Base-by-base conservation (phyloP, 2,113 vertebrate genomes). In the Saguinus midas region DNA sequence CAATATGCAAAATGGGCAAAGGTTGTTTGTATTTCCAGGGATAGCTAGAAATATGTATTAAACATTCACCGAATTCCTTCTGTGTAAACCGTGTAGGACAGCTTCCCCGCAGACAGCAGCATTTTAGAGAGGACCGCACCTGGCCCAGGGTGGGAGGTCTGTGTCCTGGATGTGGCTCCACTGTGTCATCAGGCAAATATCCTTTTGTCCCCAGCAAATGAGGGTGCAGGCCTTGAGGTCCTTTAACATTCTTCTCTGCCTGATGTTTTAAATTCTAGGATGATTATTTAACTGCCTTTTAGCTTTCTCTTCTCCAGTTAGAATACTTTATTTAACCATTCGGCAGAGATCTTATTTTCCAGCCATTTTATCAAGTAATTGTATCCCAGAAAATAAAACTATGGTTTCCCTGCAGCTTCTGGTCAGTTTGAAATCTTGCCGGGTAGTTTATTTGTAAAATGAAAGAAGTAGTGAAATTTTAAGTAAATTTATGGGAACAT, bases 221-320 rank as follows among this genome's bases (percentile, higher is more conserved):
- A 70, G 6, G 25, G 8, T 50, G 21, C 8, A n/a, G 27, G 16
- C 5, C 32, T 32, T 5, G 6, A 43, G 3, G 16, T 13, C 32
- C 25, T n/a, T 48, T 16, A 70, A 40, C 12, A 27, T 5, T 79
- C 20, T 79, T 87, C 80, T 58, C 86, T 55, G 70, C 16, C 45
- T 73, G 4, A 37, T 64, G 12, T 86, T 96, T 95, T 70, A 50
- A 82, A 80, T 32, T 6, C n/a, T 25, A 43, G 10, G 29, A 85
- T 88, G 21, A 73, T 91, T 76, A 95, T 72, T 52, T 81, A 45
- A 76, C 27, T 61, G 16, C 3, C 40, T 87, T 95, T 94, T 48
- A 18, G 9, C 29, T 90, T 70, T 45, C 7, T 45, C 57, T 96
- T 43, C n/a, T 96, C 55, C 16, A 48, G 1, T 3, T 73, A 40